These are phyloP conservation scores for Chaitophorus viminalis DNA, from an alignment of 2,888 invertebrate genomes.

Conservation along the genomic window DNA sequence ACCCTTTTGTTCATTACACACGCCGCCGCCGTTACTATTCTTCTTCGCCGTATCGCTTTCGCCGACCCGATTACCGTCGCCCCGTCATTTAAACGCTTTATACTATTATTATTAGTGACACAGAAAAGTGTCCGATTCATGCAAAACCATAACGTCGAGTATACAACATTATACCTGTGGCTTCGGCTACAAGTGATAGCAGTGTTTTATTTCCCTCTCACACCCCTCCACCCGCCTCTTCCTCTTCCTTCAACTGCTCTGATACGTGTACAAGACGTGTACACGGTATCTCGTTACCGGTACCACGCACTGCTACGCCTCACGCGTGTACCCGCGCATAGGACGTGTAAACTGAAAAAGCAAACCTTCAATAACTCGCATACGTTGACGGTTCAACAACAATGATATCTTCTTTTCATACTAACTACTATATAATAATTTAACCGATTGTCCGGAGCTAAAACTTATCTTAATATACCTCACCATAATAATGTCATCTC, in stretches of 20 bases:
- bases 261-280: not conserved
- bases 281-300: not conserved
- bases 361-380: too few relatives aligned
- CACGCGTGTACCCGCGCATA: too few relatives aligned
- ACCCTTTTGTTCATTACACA: slow-evolving; percentile 56
- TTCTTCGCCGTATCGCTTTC: slow-evolving; percentile 33
- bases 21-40: not conserved
- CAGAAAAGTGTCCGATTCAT: not conserved
- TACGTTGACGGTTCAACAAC: too few relatives aligned
- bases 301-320: too few relatives aligned
- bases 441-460: too few relatives aligned
- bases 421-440: too few relatives aligned
- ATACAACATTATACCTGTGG: not conserved
- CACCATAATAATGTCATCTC: too few relatives aligned
- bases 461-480: too few relatives aligned
- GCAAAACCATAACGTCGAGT: not conserved
- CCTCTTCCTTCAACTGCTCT: not conserved
- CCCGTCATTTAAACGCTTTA: not conserved
- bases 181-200: not conserved
- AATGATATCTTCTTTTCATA: too few relatives aligned
- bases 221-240: not conserved
- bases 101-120: not conserved
- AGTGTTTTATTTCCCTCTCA: not conserved
- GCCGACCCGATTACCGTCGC: slow-evolving; percentile 39
- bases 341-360: too few relatives aligned